Percentiles rank a stretch among this genome's conserved stretches.
Evolutionary conservation across 2,888 invertebrate genomes (phyloP).

Genomic region (Caenorhabditis sp.): DNA sequence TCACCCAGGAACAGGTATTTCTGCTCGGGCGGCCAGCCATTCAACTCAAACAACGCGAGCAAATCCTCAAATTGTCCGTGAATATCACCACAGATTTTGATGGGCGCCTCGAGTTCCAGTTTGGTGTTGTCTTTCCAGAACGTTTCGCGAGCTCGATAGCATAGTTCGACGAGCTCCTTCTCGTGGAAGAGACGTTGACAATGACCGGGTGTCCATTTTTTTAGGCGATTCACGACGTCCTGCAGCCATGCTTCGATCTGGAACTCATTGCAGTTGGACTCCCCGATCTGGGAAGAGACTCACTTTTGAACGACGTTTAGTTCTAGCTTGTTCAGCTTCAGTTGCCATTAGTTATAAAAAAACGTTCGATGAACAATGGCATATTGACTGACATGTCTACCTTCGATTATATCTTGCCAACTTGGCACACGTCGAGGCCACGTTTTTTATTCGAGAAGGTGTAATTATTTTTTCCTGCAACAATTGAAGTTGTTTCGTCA

Average conservation of each 20-base stretch:
- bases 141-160: slow-evolving; percentile 45
- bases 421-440: no score
- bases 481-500: no score
- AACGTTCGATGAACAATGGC: not conserved
- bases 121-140: slow-evolving; percentile 33
- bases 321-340: slow-evolving; percentile 1
- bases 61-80: slow-evolving; percentile 86
- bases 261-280: no score
- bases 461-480: no score
- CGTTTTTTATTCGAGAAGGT: no score
- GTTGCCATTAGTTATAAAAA: not conserved
- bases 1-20: slow-evolving; percentile 77
- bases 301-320: slow-evolving; percentile 8
- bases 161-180: slow-evolving; percentile 58
- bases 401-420: no score
- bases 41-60: slow-evolving; percentile 50
- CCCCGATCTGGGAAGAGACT: no score
- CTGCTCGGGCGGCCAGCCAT: slow-evolving; percentile 46
- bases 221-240: slow-evolving; percentile 26
- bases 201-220: slow-evolving; percentile 49
- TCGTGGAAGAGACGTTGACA: slow-evolving; percentile 58
- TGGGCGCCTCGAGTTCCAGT: slow-evolving; percentile 85
- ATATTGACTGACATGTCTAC: no score
- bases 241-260: slow-evolving; percentile 29
- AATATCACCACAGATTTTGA: slow-evolving; percentile 98